These are phyloP conservation scores for Caenorhabditis sp. DNA, from an alignment of 2,888 invertebrate species.

Conservation along the genomic window DNA sequence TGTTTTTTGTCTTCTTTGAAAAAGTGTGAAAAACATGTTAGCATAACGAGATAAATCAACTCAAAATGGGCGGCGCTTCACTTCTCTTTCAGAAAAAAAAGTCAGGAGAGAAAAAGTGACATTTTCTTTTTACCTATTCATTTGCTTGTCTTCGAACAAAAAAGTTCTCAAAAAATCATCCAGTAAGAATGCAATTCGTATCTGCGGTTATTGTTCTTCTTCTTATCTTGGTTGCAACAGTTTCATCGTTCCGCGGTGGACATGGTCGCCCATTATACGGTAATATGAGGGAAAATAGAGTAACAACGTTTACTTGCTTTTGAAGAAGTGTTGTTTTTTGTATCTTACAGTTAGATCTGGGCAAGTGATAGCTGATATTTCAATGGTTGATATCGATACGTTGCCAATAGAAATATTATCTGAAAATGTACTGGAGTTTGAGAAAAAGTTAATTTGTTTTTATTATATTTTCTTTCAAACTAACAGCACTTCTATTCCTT, in stretches of 20 bases:
- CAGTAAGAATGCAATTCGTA: constrained; percentile 30
- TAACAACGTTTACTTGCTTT: not conserved
- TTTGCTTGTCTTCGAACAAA: not conserved
- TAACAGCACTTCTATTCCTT: constrained; percentile 9
- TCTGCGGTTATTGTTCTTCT: constrained; percentile 26
- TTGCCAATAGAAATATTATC: constrained; percentile 34
- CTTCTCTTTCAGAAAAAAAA: not conserved
- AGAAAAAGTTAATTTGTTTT: constrained; percentile 34
- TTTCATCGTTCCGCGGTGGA: constrained; percentile 41
- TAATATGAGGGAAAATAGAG: too few species aligned
- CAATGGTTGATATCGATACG: constrained; percentile 24
- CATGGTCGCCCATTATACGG: constrained; percentile 46
- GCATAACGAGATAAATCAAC: constrained; percentile 40
- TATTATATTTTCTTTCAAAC: constrained; percentile 7
- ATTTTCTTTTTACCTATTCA: not conserved
- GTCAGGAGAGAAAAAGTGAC: constrained; percentile 1
- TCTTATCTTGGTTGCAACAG: constrained; percentile 26
- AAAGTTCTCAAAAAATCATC: not conserved
- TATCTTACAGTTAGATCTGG: constrained; percentile 30
- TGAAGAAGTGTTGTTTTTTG: constrained; percentile 1
- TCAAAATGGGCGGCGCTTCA: constrained; percentile 22
- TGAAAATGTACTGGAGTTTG: constrained; percentile 31
- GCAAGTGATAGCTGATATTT: constrained; percentile 39
- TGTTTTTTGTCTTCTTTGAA: not conserved
- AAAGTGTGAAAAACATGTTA: constrained; percentile 24